Evolutionary conservation across 2,113 vertebrate species (phyloP), one percentile per base, ranked within the genome.

Genomic region (Lepisosteus oculatus): DNA sequence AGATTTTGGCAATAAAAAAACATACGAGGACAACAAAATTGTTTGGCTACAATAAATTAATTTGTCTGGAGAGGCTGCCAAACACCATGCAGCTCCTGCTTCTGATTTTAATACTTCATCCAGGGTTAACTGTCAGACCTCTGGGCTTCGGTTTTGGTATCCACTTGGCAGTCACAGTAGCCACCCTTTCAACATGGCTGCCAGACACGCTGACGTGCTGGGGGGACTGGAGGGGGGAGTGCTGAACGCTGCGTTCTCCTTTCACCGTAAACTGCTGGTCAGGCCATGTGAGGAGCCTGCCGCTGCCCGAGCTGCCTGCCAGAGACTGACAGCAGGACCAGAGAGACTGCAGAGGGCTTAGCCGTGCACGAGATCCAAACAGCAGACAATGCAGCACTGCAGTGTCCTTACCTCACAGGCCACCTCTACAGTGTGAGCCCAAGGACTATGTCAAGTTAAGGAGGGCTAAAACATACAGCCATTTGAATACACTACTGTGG

Each of bases 311-410:
- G 80, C 29, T 17, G 76, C 67, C 67, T 79, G 73, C 64, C 79
- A 72, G 62, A 80, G 76, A 84, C 68, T 81, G 78, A 79, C 68
- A 0, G 70, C 45, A 55, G 51, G 74, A 59, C 81, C 74, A 67
- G 77, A 68, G 73, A 81, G 76, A 84, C 68, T 70, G 6, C 3
- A 0, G 67, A 42, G 79, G 69, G 61, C 54, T 17, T 41, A 55
- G 45, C 56, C 42, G 45, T 47, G 51, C 66, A 63, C 57, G 65
- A 17, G 72, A 61, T 59, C 68, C 67, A 59, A 55, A 63, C 47
- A 41, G 71, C 47, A 51, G 47, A 5, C 9, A 5, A 5, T 51
- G 5, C 5, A 2, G 47, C 47, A 6, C 47, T 51, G 47, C 47
- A 5, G 47, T 29, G 29, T 29, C 29, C 29, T 29, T 51, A 5